These are phyloP conservation scores for Sciurus vulgaris DNA, from an alignment of 2,797 vertebrate genomes.

Conservation along the genomic window DNA sequence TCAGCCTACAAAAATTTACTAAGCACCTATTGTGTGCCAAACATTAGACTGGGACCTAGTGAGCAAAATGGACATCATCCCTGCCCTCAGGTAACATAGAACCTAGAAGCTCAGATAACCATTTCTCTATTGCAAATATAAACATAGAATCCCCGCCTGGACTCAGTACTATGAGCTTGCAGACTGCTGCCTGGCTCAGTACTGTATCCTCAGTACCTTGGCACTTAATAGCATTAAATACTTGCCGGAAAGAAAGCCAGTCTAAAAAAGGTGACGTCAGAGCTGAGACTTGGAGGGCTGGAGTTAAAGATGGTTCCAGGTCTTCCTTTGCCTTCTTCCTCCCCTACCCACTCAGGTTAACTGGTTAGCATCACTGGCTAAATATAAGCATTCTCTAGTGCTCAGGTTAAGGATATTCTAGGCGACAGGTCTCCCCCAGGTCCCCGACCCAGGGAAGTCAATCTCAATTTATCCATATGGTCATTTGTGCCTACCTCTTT, in stretches of 20 bases:
- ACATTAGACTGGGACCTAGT: background rate
- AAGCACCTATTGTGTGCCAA: background rate
- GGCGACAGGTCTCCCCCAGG: background rate
- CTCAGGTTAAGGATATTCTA: background rate
- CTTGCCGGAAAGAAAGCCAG: conserved; percentile 21
- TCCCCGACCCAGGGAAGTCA: background rate
- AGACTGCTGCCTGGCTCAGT: background rate
- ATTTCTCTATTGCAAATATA: background rate
- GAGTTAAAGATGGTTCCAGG: background rate
- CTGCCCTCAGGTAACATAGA: background rate
- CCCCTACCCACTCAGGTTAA: background rate
- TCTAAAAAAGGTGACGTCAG: background rate
- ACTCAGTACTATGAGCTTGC: background rate
- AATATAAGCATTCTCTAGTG: background rate
- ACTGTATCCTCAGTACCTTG: background rate
- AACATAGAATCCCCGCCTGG: background rate
- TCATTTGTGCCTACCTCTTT: background rate
- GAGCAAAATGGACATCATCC: background rate
- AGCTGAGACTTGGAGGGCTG: background rate
- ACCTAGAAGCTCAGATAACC: background rate
- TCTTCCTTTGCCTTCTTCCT: background rate
- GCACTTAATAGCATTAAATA: background rate
- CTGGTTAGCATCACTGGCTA: background rate
- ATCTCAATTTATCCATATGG: background rate
- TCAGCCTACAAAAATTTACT: background rate